Conservation (phyloP, 2,888 invertebrate species). For the Drosophila trichaetosa region DNA sequence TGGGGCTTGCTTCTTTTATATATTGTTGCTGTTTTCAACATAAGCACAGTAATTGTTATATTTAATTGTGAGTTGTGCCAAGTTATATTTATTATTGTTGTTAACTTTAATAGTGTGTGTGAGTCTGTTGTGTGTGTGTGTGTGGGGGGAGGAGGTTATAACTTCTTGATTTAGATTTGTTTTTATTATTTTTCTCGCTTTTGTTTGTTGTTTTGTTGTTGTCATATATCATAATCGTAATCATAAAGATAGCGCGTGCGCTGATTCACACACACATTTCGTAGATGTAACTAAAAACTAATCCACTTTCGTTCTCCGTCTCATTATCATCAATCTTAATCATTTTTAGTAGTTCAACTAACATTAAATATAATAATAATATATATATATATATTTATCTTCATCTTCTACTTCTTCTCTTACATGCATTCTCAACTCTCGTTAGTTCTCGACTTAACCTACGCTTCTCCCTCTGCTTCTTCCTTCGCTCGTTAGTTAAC, state of each 20-base stretch:
- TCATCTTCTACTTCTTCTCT: conserved; percentile 32
- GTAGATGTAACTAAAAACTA: conserved; percentile 67
- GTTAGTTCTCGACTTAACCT: conserved; percentile 50
- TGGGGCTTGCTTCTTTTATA: conserved; percentile 56
- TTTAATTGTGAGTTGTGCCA: conserved; percentile 77
- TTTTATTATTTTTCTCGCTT: conserved; percentile 42
- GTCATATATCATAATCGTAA: conserved; percentile 61
- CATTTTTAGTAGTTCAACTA: conserved; percentile 75
- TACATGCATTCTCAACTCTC: conserved; percentile 16
- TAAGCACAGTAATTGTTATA: conserved; percentile 76
- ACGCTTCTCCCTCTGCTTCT: conserved; percentile 28
- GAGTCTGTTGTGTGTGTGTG: conserved; percentile 41
- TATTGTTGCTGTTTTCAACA: conserved; percentile 69
- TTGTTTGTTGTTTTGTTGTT: conserved; percentile 22
- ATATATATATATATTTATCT: conserved; percentile 37
- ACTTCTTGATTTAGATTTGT: conserved; percentile 55
- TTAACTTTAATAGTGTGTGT: conserved; percentile 76
- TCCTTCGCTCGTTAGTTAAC: conserved; percentile 37
- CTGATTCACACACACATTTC: conserved; percentile 46
- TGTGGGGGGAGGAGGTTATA: conserved; percentile 51
- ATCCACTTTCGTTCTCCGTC: conserved; percentile 40
- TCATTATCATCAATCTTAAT: conserved; percentile 48
- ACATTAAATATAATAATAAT: conserved; percentile 72
- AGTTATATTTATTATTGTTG: conserved; percentile 57
- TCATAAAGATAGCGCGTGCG: conserved; percentile 59